Conservation (phyloP, 2,113 vertebrate species). For the Hemichromis elongatus region DNA sequence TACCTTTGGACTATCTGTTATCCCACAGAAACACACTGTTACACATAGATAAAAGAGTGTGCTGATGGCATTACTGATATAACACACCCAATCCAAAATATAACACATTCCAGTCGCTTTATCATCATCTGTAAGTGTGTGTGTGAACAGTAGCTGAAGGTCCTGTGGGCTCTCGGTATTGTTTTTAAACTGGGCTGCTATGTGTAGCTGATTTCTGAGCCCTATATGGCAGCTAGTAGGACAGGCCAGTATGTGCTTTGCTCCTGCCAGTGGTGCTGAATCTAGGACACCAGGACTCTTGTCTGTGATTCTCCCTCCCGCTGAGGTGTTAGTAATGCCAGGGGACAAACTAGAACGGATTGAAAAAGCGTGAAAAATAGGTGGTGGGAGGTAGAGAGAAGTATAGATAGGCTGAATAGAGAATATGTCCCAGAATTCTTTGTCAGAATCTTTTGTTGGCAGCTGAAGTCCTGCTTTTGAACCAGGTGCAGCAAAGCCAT, state of each 20-base stretch:
- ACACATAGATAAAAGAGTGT: conserved; percentile 30
- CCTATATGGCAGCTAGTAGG: conserved; percentile 11
- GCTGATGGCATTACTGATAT: conserved; percentile 43
- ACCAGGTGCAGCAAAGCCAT: conserved; percentile 32
- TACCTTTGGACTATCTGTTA: conserved; percentile 17
- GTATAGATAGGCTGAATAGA: conserved; percentile 42
- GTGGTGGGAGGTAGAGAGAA: conserved; percentile 40
- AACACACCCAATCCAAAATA: conserved; percentile 25
- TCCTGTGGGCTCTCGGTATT: not conserved
- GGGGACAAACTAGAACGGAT: conserved; percentile 56
- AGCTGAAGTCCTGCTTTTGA: conserved; percentile 48
- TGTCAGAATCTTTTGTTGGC: conserved; percentile 46
- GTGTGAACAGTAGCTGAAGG: not conserved
- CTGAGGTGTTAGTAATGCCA: conserved; percentile 64
- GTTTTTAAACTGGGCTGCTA: conserved; percentile 25
- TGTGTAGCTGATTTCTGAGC: conserved; percentile 18
- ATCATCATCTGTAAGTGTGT: conserved; percentile 1
- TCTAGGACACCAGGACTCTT: conserved; percentile 66
- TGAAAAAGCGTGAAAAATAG: conserved; percentile 58
- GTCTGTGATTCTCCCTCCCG: conserved; percentile 63
- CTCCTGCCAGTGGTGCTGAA: conserved; percentile 52
- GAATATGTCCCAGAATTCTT: conserved; percentile 53
- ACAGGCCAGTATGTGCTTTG: conserved; percentile 44
- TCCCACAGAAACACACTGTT: conserved; percentile 5
- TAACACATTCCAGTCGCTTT: not conserved